Evolutionary conservation across 2,113 vertebrate genomes (phyloP).

Genomic region (Sitta europaea): DNA sequence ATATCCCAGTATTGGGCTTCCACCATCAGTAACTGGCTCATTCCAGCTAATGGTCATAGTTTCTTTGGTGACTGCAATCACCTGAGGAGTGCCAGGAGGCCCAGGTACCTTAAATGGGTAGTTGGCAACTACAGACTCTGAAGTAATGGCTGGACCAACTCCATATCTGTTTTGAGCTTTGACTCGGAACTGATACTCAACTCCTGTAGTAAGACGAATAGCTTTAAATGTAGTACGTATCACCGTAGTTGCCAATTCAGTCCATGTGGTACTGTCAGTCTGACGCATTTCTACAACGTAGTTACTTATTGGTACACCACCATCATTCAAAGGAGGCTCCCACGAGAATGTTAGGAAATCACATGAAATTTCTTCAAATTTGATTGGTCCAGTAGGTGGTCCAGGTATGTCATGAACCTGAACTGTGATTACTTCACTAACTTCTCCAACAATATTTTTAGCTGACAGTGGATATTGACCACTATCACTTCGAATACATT

Average conservation of each 20-base stretch:
- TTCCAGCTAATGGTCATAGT: slow-evolving; percentile 95
- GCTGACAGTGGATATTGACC: slow-evolving; percentile 87
- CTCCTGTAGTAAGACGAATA: slow-evolving; percentile 85
- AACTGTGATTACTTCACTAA: slow-evolving; percentile 85
- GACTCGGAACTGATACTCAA: slow-evolving; percentile 95
- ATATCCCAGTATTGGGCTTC: slow-evolving; percentile 94
- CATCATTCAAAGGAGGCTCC: slow-evolving; percentile 94
- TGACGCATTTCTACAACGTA: slow-evolving; percentile 92
- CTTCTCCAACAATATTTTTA: slow-evolving; percentile 91
- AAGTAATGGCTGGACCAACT: slow-evolving; percentile 86
- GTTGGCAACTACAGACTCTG: slow-evolving; percentile 85
- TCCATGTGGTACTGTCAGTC: slow-evolving; percentile 90
- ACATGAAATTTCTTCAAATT: slow-evolving; percentile 90
- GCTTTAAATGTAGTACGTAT: slow-evolving; percentile 96
- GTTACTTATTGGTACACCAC: slow-evolving; percentile 94
- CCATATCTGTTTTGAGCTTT: slow-evolving; percentile 97
- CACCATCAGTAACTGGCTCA: slow-evolving; percentile 93
- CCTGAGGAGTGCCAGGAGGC: slow-evolving; percentile 91
- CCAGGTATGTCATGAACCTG: slow-evolving; percentile 96
- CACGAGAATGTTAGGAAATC: slow-evolving; percentile 89
- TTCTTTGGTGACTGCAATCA: slow-evolving; percentile 90
- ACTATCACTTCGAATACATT: slow-evolving; percentile 87
- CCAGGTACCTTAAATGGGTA: slow-evolving; percentile 96
- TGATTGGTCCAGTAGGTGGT: slow-evolving; percentile 92
- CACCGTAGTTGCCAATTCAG: slow-evolving; percentile 84